Evolutionary conservation across 1,140 invertebrate genomes (phyloP).

Genomic region (Conus betulinus): DNA sequence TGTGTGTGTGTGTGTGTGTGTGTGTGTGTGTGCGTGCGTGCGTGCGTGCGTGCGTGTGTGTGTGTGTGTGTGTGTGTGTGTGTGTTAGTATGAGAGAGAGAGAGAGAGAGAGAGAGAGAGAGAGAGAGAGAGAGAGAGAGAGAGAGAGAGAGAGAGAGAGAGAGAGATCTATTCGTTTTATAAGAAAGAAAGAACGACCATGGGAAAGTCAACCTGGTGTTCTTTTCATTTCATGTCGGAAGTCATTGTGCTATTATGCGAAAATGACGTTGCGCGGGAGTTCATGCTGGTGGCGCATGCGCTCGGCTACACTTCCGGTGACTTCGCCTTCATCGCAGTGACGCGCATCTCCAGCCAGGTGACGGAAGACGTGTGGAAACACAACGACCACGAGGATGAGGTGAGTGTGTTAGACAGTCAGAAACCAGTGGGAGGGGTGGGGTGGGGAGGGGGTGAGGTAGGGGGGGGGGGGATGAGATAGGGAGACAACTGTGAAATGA

Average conservation of each 20-base stretch:
- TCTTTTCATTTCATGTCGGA: neutral
- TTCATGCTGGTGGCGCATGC: conserved; percentile 34
- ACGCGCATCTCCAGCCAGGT: neutral
- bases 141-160: conserved; percentile 30
- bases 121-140: conserved; percentile 9
- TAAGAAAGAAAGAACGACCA: conserved; percentile 9
- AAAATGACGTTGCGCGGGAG: neutral
- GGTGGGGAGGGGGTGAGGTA: too few relatives aligned
- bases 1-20: too few relatives aligned
- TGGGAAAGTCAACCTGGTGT: neutral
- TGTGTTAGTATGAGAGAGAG: too few relatives aligned
- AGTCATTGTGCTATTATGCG: conserved; percentile 28
- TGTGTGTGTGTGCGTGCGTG: too few relatives aligned
- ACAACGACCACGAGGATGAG: conserved; percentile 20
- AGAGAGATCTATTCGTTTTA: too few relatives aligned
- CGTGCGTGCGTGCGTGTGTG: neutral
- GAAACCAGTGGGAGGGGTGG: too few relatives aligned
- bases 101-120: too few relatives aligned
- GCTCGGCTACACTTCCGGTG: conserved; percentile 38
- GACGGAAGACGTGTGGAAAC: conserved; percentile 17
- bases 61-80: too few relatives aligned
- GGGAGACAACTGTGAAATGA: too few relatives aligned
- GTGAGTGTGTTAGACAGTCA: neutral
- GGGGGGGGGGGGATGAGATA: too few relatives aligned
- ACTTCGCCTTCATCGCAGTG: conserved; percentile 32